Conservation (phyloP, 2,888 invertebrate species). For the Phasia obesa region DNA sequence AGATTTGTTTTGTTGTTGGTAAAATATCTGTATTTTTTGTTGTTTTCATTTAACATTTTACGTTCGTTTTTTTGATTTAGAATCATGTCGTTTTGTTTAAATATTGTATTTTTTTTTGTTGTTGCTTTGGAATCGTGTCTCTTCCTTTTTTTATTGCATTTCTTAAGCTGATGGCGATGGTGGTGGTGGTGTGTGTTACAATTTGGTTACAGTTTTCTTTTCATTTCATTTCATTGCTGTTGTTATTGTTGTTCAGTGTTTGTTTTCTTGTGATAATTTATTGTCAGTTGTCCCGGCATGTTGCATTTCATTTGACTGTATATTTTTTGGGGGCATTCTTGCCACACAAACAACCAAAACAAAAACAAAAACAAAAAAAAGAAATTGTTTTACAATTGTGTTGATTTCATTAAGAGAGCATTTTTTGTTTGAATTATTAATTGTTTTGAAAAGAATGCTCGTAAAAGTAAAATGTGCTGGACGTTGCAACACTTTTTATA, state of each 20-base stretch:
- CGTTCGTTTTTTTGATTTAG: constrained; percentile 39
- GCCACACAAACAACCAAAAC: constrained; percentile 23
- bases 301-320: constrained; percentile 63
- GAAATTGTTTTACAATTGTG: constrained; percentile 65
- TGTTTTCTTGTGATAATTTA: constrained; percentile 65
- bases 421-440: constrained; percentile 60
- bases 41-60: constrained; percentile 31
- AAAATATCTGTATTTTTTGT: constrained; percentile 8
- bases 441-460: constrained; percentile 53
- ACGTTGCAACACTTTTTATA: constrained; percentile 38
- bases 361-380: not conserved
- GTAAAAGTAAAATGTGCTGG: constrained; percentile 2
- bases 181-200: constrained; percentile 24
- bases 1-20: not conserved
- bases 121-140: constrained; percentile 51
- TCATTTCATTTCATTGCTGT: too few species aligned
- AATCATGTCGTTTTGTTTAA: constrained; percentile 28
- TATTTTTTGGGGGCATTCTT: constrained; percentile 17
- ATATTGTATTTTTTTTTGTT: too few species aligned
- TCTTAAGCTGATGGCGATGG: constrained; percentile 16
- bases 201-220: constrained; percentile 43
- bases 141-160: constrained; percentile 42
- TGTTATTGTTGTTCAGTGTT: constrained; percentile 28
- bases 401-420: constrained; percentile 69
- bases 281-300: constrained; percentile 70